Conservation (phyloP, 2,797 vertebrate genomes). For the Yasuhikotakia modesta region DNA sequence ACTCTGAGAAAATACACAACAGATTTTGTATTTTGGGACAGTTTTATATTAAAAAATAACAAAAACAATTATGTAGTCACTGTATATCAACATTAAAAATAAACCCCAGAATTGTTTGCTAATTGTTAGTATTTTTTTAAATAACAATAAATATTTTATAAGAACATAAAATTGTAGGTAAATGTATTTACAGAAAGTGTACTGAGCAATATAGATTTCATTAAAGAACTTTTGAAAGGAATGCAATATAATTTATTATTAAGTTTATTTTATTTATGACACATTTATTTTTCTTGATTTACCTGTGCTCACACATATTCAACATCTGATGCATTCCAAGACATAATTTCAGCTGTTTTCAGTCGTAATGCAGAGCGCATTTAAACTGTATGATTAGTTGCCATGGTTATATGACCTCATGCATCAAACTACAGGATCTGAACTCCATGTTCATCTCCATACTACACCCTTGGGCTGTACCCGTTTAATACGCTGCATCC, state of each 20-base stretch:
- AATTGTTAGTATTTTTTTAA: background rate
- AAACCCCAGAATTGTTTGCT: background rate
- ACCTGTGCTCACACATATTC: background rate
- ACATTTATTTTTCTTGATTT: background rate
- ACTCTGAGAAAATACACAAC: no score
- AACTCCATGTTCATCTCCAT: slow-evolving; percentile 5
- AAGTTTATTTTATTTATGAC: no score
- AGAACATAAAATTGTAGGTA: no score
- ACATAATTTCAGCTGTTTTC: no score
- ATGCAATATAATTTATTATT: no score
- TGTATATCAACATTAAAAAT: background rate
- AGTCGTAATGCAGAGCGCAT: background rate
- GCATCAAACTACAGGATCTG: background rate
- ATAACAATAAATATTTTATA: no score
- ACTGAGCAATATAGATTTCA: no score
- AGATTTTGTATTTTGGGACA: no score
- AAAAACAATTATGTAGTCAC: background rate
- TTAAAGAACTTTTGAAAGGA: no score
- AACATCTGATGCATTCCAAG: background rate
- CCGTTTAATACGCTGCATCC: background rate
- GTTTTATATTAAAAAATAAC: no score
- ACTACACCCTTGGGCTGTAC: slow-evolving; percentile 41
- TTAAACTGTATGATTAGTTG: background rate
- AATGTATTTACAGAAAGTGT: no score
- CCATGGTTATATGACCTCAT: background rate